Evolutionary conservation across 2,113 vertebrate species (phyloP), one percentile per base, ranked within the genome.

Genomic region (Ia io): DNA sequence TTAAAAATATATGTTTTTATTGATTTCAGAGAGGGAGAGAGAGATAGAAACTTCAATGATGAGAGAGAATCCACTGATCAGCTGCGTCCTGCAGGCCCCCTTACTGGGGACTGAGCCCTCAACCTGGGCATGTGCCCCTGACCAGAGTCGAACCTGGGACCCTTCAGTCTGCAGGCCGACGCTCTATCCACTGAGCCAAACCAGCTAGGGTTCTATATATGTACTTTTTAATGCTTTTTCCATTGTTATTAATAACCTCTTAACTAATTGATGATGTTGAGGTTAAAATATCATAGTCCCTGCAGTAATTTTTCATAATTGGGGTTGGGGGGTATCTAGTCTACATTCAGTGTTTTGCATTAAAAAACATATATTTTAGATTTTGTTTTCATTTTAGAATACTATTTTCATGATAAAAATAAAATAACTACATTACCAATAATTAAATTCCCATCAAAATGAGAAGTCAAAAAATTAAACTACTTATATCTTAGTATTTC

Each of bases 381-480:
- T 91, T 91, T 61, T 78, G 40, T n/a, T 95, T 93, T 88, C 42
- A 86, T 35, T 96, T 94, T 95, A 79, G 69, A 74, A 63, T 69
- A 63, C 37, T 42, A 71, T 63, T 88, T 93, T 69, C 14, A 77
- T 90, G n/a, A 44, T 90, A 44, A 82, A 93, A 93, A 51, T 92
- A 84, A 96, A 74, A 73, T 59, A 88, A 71, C 88, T 22, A 49
- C 5, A 56, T 85, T 82, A 56, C 73, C 25, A 84, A 71, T 56
- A 90, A 70, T 90, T 30, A 42, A 2, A 44, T 83, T 82, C 65
- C 47, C 18, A 77, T 92, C 30, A 95, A 91, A 79, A 74, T 74
- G 9, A 63, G 9, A 95, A 95, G 73, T 61, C 70, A 90, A 92
- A 90, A 93, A 91, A 47, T 90, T 32, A 95, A 96, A 93, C 73